phyloP scores from a whole-genome alignment of 2,888 invertebrate species.

The Crossocerus cetratus region DNA sequence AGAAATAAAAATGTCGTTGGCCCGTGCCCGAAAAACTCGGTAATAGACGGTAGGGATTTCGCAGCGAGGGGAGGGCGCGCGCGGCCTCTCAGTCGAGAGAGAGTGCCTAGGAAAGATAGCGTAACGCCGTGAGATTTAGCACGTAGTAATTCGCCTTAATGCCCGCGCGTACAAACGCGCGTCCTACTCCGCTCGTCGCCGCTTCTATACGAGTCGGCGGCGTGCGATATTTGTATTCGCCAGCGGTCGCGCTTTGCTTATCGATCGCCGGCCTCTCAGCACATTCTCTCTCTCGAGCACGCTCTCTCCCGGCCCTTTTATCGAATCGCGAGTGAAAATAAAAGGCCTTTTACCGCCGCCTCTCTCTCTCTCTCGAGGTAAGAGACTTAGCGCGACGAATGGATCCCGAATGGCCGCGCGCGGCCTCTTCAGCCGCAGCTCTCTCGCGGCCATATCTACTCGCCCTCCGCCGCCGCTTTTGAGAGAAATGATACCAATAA shows the following conservation, averaged over 20 bases:
- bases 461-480: too few species aligned
- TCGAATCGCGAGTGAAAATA: constrained; percentile 28
- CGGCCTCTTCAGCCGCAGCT: too few species aligned
- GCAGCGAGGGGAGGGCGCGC: constrained; percentile 2
- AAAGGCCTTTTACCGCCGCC: not conserved
- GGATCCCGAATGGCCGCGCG: too few species aligned
- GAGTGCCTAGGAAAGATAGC: constrained; percentile 46
- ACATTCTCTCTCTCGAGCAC: constrained; percentile 26
- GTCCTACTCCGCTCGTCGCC: constrained; percentile 6
- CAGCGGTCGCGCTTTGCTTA: constrained; percentile 24
- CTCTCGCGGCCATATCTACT: too few species aligned
- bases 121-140: constrained; percentile 50
- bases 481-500: too few species aligned
- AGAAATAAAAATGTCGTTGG: constrained; percentile 57
- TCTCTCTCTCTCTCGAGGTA: too few species aligned
- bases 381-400: too few species aligned
- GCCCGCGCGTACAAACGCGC: constrained; percentile 39
- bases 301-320: constrained; percentile 26
- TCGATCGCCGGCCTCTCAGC: constrained; percentile 27
- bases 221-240: constrained; percentile 41
- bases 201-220: constrained; percentile 30
- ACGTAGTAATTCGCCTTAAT: constrained; percentile 55
- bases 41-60: constrained; percentile 37
- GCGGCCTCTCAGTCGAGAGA: constrained; percentile 19
- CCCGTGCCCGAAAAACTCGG: constrained; percentile 13